Evolutionary conservation across 2,113 vertebrate species (phyloP).

Genomic region (Otocyon megalotis): DNA sequence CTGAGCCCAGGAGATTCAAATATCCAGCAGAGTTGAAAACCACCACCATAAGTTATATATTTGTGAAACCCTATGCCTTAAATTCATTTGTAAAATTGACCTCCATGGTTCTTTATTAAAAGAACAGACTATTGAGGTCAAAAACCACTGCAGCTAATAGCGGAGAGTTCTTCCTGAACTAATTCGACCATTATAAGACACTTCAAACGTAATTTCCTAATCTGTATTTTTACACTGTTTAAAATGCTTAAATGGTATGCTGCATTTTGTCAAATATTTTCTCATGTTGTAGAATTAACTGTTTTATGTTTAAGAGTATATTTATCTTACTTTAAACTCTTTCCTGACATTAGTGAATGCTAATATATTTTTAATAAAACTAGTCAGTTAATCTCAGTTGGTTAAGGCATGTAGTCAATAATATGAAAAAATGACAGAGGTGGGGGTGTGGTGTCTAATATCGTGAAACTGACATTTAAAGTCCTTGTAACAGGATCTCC

Average conservation of each 20-base stretch:
- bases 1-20: not conserved
- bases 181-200: slow-evolving; percentile 65
- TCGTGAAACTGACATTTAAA: slow-evolving; percentile 68
- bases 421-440: slow-evolving; percentile 6
- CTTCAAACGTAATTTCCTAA: slow-evolving; percentile 78
- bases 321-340: slow-evolving; percentile 73
- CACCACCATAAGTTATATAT: slow-evolving; percentile 21
- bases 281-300: slow-evolving; percentile 70
- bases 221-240: slow-evolving; percentile 62
- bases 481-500: not conserved
- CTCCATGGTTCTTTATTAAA: slow-evolving; percentile 60
- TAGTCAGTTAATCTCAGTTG: slow-evolving; percentile 52
- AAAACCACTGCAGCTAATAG: slow-evolving; percentile 62
- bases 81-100: slow-evolving; percentile 61
- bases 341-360: slow-evolving; percentile 61
- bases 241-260: slow-evolving; percentile 67
- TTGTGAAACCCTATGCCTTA: slow-evolving; percentile 24
- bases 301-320: slow-evolving; percentile 62
- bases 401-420: slow-evolving; percentile 73
- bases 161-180: slow-evolving; percentile 68
- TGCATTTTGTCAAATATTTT: slow-evolving; percentile 75
- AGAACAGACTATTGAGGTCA: slow-evolving; percentile 56
- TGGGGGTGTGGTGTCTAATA: not conserved
- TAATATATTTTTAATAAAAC: slow-evolving; percentile 83
- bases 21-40: not conserved